These are phyloP conservation scores for Scaptomyza parva DNA, from an alignment of 2,888 invertebrate genomes.

Conservation along the genomic window DNA sequence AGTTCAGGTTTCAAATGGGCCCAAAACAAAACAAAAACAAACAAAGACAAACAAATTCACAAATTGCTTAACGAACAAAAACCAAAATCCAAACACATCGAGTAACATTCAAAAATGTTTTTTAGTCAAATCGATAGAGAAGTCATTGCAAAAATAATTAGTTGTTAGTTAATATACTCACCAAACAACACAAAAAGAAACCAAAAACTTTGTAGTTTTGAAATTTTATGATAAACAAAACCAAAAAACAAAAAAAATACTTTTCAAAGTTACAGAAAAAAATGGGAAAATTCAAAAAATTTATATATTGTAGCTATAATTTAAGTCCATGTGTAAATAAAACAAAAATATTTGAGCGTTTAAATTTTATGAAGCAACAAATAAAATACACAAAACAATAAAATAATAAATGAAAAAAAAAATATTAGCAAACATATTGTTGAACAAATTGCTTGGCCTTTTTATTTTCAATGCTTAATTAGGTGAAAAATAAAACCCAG, in stretches of 20 bases:
- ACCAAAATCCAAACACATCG: conserved; percentile 66
- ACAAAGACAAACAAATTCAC: conserved; percentile 13
- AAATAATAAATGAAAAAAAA: conserved; percentile 27
- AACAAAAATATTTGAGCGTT: conserved; percentile 70
- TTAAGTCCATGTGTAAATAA: conserved; percentile 73
- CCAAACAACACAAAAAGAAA: conserved; percentile 12
- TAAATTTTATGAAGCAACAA: conserved; percentile 71
- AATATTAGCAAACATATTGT: conserved; percentile 48
- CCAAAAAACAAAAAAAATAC: conserved; percentile 17
- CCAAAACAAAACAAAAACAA: conserved; percentile 62
- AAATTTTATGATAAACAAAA: conserved; percentile 58
- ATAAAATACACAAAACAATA: conserved; percentile 38
- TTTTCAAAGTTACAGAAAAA: conserved; percentile 43
- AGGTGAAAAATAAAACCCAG: conserved; percentile 40
- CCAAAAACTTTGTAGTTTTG: conserved; percentile 46
- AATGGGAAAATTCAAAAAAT: conserved; percentile 16
- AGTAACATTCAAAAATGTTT: conserved; percentile 75
- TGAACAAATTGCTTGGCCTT: conserved; percentile 37
- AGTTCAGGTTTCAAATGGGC: conserved; percentile 80
- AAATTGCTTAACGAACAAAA: conserved; percentile 44
- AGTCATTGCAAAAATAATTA: conserved; percentile 34
- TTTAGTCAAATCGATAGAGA: conserved; percentile 54
- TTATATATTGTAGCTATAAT: conserved; percentile 41
- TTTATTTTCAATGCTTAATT: conserved; percentile 13
- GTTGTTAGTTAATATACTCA: conserved; percentile 58